phyloP scores from a whole-genome alignment of 2,797 vertebrate species.

The Melanitta fusca region DNA sequence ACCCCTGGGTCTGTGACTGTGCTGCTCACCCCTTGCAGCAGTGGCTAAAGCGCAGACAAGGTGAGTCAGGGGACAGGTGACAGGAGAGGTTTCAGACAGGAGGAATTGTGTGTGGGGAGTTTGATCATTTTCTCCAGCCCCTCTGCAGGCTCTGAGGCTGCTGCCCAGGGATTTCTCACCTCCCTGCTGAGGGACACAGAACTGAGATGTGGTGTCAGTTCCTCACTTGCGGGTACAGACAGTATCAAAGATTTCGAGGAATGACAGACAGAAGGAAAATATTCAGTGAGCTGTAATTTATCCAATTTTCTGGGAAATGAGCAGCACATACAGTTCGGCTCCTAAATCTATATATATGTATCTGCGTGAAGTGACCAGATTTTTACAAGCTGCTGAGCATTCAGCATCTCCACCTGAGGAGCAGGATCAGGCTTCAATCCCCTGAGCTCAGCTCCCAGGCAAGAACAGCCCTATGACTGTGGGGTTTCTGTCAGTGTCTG shows the following conservation, averaged over 20 bases:
- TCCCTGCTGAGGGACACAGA: background rate
- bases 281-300: background rate
- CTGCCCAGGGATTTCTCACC: background rate
- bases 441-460: background rate
- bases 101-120: background rate
- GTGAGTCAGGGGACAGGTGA: background rate
- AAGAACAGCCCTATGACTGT: background rate
- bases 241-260: background rate
- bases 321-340: background rate
- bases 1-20: constrained; percentile 50
- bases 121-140: background rate
- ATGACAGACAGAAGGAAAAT: background rate
- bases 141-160: background rate
- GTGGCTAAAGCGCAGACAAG: constrained; percentile 43
- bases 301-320: background rate
- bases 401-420: background rate
- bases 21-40: background rate
- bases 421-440: background rate
- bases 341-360: background rate
- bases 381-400: background rate
- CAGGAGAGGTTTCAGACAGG: fast-evolving
- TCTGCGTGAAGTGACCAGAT: background rate
- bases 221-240: background rate
- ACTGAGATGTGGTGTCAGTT: background rate
- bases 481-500: background rate